phyloP scores from a whole-genome alignment of 2,888 invertebrate genomes.

The Lypha dubia region DNA sequence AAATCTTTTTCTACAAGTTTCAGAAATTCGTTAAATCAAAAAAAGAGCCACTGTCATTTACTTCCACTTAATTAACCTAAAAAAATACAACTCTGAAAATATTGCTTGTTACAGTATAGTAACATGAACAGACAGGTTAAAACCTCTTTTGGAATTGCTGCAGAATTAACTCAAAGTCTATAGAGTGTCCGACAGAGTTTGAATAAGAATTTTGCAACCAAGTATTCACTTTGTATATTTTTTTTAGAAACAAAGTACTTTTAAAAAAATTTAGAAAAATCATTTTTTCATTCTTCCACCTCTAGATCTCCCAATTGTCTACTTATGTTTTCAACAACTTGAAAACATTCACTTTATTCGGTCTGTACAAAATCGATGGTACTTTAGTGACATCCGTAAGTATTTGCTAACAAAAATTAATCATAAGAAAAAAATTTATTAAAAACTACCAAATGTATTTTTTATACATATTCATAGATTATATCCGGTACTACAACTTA shows the following conservation, averaged over 20 bases:
- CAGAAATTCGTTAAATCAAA: no score
- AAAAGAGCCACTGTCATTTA: no score
- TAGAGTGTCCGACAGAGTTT: no score
- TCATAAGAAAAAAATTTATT: neutral
- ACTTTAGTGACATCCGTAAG: conserved; percentile 65
- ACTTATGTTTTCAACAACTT: conserved; percentile 60
- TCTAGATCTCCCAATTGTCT: conserved; percentile 65
- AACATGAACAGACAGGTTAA: no score
- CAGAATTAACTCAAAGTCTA: no score
- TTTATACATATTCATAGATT: conserved; percentile 41
- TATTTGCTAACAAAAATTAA: neutral
- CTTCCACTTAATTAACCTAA: no score
- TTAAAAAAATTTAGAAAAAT: neutral
- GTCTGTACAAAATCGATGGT: conserved; percentile 64
- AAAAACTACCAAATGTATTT: neutral
- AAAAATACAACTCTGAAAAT: no score
- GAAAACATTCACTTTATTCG: conserved; percentile 56
- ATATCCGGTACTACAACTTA: conserved; percentile 70
- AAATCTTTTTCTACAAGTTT: no score
- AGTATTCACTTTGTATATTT: no score
- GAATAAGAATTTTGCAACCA: no score
- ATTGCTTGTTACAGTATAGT: no score
- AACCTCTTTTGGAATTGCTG: no score
- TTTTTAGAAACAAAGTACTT: neutral
- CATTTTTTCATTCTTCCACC: neutral